A percentile compares a stretch with the other conserved stretches of the same genome.
Evolutionary conservation across 1,140 invertebrate genomes (phyloP).

Genomic region (Archivesica marissinica): DNA sequence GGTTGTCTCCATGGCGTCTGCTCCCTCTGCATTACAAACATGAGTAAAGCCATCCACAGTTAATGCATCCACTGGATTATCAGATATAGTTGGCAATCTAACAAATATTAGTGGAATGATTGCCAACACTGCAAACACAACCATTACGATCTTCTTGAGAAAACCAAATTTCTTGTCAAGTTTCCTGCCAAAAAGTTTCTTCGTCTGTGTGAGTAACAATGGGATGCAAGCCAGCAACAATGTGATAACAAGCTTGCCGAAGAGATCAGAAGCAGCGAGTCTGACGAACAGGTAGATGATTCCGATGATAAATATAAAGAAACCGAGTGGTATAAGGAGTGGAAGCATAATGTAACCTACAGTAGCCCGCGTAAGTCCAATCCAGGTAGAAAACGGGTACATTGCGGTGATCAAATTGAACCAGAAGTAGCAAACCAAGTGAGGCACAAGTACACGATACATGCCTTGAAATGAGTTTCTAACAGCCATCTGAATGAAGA

Average conservation of each 20-base stretch:
- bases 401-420: constrained; percentile 87
- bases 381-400: constrained; percentile 88
- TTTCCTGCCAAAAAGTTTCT: constrained; percentile 74
- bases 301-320: constrained; percentile 65
- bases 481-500: constrained; percentile 90
- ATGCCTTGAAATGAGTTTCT: constrained; percentile 90
- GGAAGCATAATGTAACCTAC: constrained; percentile 85
- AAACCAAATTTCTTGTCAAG: constrained; percentile 68
- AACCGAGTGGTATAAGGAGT: constrained; percentile 73
- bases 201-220: constrained; percentile 75
- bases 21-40: constrained; percentile 67
- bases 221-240: constrained; percentile 71
- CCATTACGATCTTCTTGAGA: constrained; percentile 76
- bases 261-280: constrained; percentile 71
- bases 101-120: constrained; percentile 77
- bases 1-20: constrained; percentile 57
- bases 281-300: constrained; percentile 67
- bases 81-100: constrained; percentile 65
- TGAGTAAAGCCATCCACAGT: constrained; percentile 68
- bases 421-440: constrained; percentile 94
- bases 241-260: constrained; percentile 78
- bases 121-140: constrained; percentile 74
- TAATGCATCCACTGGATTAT: constrained; percentile 57
- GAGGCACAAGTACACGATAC: constrained; percentile 91
- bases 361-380: constrained; percentile 90